Base-by-base conservation (phyloP, 2,888 invertebrate genomes). In the Periphyllus acericola region DNA sequence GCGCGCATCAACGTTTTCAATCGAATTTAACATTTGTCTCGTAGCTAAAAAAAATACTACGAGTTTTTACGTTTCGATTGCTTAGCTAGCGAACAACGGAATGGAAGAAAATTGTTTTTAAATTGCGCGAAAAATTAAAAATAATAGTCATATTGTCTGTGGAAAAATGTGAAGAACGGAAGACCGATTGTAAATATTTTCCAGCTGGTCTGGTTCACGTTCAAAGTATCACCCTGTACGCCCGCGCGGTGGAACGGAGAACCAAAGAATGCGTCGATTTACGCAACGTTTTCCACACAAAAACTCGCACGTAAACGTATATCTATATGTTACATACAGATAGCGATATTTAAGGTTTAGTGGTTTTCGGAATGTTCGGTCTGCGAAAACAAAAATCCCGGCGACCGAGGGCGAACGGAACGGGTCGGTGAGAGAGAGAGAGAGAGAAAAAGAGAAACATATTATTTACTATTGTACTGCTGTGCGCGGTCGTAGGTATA, bases 331-430 rank as follows among this genome's bases (percentile, higher is more conserved):
- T 9, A 9, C 9, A 9, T 46, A 0, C 19, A 25, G 2, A 25
- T 25, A 3, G 21, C 60, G 60, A 60, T 60, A 34, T 83, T 74
- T 83, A 46, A 17, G 83, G 83, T 84, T 84, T 84, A 84, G 40
- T 75, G 60, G 40, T 75, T 74, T 84, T 40, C 21, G 83, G 36
- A 72, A 83, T 52, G 83, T 83, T 83, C 55, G 17, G 6, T 81
- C 29, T 14, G 36, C 29, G 75, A 75, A 75, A 84, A 84, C 75
- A 84, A 84, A 84, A 84, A 84, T 75, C 83, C 14, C 1, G 32
- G 32, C 19, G 32, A 34, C 21, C 74, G 25, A 19, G 21, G 3
- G 68, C n/a, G 9, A 21, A 74, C 34, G 74, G 36, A 5, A 21
- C 0, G 60, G 21, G 25, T 60, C 55, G 55, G 14, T 40, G 40